Percentiles rank a stretch among this genome's conserved stretches.
Conservation (phyloP, 2,113 vertebrate species). For the Hipposideros armiger region DNA sequence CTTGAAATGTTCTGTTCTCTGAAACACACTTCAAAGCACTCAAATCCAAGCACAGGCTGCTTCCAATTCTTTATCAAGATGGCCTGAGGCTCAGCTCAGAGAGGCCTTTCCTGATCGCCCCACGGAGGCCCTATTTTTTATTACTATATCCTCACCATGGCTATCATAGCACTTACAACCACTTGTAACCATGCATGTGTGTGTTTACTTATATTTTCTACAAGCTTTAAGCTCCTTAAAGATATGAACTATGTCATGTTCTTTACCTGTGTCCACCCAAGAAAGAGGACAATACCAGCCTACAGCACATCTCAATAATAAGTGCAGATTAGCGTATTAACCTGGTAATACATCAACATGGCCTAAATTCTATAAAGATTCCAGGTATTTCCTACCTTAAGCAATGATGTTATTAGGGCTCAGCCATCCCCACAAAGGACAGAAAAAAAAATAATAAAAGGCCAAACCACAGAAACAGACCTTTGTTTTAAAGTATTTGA, state of each 20-base stretch:
- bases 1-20: neutral
- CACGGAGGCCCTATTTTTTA: neutral
- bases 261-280: neutral
- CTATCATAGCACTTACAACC: neutral
- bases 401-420: neutral
- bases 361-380: neutral
- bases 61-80: neutral
- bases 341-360: neutral
- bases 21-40: neutral
- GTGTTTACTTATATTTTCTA: neutral
- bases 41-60: neutral
- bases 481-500: conserved; percentile 31
- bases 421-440: neutral
- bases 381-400: neutral
- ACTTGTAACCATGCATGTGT: neutral
- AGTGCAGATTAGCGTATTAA: neutral
- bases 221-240: neutral
- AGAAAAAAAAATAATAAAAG: neutral
- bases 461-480: neutral
- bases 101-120: neutral
- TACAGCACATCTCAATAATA: neutral
- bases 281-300: neutral
- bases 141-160: neutral
- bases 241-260: neutral
- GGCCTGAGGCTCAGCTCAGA: neutral